These are phyloP conservation scores for Vanacampus margaritifer DNA, from an alignment of 2,113 vertebrate species.

Conservation along the genomic window DNA sequence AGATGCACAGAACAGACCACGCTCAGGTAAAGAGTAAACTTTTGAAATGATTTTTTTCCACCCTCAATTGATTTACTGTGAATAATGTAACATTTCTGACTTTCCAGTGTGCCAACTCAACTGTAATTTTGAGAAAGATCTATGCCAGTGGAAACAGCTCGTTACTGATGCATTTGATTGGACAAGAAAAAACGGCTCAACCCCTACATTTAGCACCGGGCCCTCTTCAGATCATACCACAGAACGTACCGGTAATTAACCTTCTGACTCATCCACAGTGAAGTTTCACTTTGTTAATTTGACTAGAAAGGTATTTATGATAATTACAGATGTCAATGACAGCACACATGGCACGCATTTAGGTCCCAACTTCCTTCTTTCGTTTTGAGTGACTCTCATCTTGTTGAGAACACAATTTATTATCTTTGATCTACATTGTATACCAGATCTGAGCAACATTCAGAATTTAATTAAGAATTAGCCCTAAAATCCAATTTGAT, in stretches of 20 bases:
- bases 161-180: slow-evolving; percentile 48
- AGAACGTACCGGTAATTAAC: background rate
- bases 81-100: background rate
- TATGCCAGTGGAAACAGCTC: slow-evolving; percentile 44
- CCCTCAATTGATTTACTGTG: background rate
- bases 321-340: background rate
- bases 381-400: background rate
- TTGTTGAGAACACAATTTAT: too few species aligned
- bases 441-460: too few species aligned
- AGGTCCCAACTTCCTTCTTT: background rate
- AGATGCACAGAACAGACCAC: background rate
- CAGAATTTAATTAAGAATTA: too few species aligned
- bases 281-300: background rate
- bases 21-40: slow-evolving; percentile 13
- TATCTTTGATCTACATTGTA: too few species aligned
- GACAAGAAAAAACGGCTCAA: slow-evolving; percentile 37
- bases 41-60: background rate
- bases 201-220: slow-evolving; percentile 29
- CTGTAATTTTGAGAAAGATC: slow-evolving; percentile 40
- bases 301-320: background rate
- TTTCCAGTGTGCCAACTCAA: slow-evolving; percentile 30
- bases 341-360: background rate
- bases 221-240: slow-evolving; percentile 54
- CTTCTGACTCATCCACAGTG: background rate
- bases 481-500: too few species aligned